Percentiles rank a stretch among this genome's conserved stretches.
Evolutionary conservation across 2,888 invertebrate species (phyloP).

Genomic region (Eristalinus sepulchralis): DNA sequence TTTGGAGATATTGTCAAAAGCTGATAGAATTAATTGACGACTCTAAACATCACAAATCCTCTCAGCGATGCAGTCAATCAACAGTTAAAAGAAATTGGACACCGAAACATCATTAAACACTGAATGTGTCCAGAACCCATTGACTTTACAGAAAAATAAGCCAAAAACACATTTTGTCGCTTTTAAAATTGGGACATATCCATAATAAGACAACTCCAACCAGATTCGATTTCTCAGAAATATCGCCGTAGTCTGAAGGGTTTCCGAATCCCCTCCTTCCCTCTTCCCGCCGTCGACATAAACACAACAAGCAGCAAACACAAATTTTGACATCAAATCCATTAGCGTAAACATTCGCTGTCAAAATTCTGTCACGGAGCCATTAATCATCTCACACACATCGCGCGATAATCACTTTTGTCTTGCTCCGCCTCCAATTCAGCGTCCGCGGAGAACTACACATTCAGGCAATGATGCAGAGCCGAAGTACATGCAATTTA

Average conservation of each 20-base stretch:
- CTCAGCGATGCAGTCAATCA: too few relatives aligned
- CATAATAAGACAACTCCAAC: too few relatives aligned
- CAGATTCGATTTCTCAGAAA: too few relatives aligned
- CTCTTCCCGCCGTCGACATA: background rate
- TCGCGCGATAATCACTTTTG: constrained; percentile 53
- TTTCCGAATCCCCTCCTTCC: background rate
- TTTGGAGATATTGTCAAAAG: too few relatives aligned
- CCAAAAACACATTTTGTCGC: too few relatives aligned
- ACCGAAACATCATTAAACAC: too few relatives aligned
- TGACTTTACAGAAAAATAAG: too few relatives aligned
- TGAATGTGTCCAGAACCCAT: too few relatives aligned
- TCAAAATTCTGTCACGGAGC: constrained; percentile 41
- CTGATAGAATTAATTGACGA: too few relatives aligned
- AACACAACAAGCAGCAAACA: background rate
- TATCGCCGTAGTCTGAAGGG: background rate
- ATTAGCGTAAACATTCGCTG: constrained; percentile 39
- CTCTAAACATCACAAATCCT: too few relatives aligned
- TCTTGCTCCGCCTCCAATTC: constrained; percentile 35
- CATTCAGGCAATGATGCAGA: constrained; percentile 32
- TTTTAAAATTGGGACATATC: too few relatives aligned
- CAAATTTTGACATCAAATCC: constrained; percentile 7
- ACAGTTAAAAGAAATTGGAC: too few relatives aligned
- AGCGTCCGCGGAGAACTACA: background rate
- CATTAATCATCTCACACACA: constrained; percentile 54
- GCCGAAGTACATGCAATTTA: constrained; percentile 62